Percentiles rank a stretch among this genome's conserved stretches.
Evolutionary conservation across 1,140 invertebrate species (phyloP).

Genomic region (Eupeodes corollae): DNA sequence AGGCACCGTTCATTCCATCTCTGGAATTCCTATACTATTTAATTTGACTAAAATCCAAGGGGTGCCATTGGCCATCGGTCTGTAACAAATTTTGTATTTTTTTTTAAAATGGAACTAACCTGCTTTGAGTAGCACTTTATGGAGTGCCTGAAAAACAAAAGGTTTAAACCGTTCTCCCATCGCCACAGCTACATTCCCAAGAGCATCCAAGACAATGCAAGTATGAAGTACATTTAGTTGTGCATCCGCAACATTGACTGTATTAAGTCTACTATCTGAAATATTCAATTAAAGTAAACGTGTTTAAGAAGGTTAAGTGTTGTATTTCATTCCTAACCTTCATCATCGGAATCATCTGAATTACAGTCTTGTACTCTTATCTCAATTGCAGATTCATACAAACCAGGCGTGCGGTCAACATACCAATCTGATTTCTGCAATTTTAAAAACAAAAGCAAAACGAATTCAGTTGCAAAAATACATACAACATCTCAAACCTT

Average conservation of each 20-base stretch:
- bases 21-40: too few relatives aligned
- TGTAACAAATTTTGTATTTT: too few relatives aligned
- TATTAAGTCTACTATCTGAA: too few relatives aligned
- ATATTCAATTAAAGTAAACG: too few relatives aligned
- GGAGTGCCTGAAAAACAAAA: slow-evolving; percentile 22
- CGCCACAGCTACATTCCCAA: slow-evolving; percentile 22
- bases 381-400: slow-evolving; percentile 32
- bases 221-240: slow-evolving; percentile 32
- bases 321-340: slow-evolving; percentile 1
- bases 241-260: slow-evolving; percentile 23
- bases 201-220: slow-evolving; percentile 24
- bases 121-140: slow-evolving; percentile 25
- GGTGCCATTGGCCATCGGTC: too few relatives aligned
- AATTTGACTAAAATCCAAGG: too few relatives aligned
- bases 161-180: slow-evolving; percentile 25
- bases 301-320: too few relatives aligned
- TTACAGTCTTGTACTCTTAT: slow-evolving; percentile 28
- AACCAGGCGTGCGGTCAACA: slow-evolving; percentile 26
- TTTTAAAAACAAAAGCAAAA: background rate
- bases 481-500: too few relatives aligned
- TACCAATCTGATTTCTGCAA: slow-evolving; percentile 24
- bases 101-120: too few relatives aligned
- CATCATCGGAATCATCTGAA: slow-evolving; percentile 26
- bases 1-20: too few relatives aligned
- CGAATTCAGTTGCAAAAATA: background rate